Base-by-base conservation (phyloP, 2,888 invertebrate species). In the Trichopoda pennipes region DNA sequence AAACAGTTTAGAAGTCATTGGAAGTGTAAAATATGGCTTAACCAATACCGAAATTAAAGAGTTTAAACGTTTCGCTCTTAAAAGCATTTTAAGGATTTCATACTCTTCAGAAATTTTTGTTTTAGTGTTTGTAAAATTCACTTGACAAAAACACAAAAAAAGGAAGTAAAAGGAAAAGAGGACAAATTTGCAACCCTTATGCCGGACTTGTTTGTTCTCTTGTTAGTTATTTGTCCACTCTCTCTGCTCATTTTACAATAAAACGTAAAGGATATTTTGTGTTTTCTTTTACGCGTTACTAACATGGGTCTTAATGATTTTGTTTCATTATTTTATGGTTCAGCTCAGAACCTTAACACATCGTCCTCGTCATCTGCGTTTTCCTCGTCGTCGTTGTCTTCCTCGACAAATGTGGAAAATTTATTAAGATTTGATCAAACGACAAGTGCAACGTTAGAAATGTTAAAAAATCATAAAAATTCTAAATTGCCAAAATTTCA, bases 221-320 rank as follows among this genome's bases (percentile, higher is more conserved):
- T 42, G 56, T 49, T 42, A 19, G 42, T 38, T 6, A 16, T 19
- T 35, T 17, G 23, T 35, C 58, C 7, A 17, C 42, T 58, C 49
- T 64, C 38, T 58, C 55, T 51, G 8, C 35, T 72, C 19, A 9
- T 55, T 55, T 23, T 60, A 51, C 17, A 17, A 70, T 44, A 32
- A 60, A 66, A 47, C 35, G 44, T 8, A 58, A 73, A 66, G 53
- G 21, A 66, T 23, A 23, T 60, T 53, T 21, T 53, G 55, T 64
- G 28, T 64, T 53, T 60, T 66, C 42, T 58, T 73, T 60, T 68
- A 60, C 61, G 66, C 66, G 74, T 73, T 75, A 56, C 28, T 42
- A 85, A 82, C 78, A 91, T 91, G 91, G 91, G 91, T 69, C 87
- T 91, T 56, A 91, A 91, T 86, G 91, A 91, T 87, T 91, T 90